phyloP scores from a whole-genome alignment of 1,140 invertebrate species.

The Ips nitidus region DNA sequence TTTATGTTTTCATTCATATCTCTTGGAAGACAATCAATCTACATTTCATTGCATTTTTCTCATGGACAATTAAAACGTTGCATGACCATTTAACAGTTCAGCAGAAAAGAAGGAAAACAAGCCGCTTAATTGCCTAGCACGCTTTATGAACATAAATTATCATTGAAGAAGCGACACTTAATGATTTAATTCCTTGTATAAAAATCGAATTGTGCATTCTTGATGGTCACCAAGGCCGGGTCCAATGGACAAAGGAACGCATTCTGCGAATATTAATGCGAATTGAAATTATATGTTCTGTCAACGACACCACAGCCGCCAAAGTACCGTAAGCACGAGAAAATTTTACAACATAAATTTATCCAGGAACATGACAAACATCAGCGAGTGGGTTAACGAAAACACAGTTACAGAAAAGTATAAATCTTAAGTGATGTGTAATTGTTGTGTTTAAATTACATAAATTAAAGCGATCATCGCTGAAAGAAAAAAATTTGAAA shows the following conservation, averaged over 20 bases:
- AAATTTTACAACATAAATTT: background rate
- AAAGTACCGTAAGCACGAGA: conserved; percentile 4
- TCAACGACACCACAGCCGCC: conserved; percentile 28
- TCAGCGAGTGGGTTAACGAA: no score
- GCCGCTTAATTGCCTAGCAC: background rate
- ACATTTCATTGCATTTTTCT: no score
- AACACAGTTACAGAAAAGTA: no score
- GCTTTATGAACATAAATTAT: conserved; percentile 8
- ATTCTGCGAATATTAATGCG: conserved; percentile 28
- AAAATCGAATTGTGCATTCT: conserved; percentile 28
- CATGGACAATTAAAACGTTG: no score
- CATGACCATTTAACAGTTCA: no score
- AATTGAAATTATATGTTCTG: conserved; percentile 28
- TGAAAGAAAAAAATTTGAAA: no score
- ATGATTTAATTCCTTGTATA: conserved; percentile 4
- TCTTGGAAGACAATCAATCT: no score
- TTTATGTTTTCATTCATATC: no score
- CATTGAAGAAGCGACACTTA: conserved; percentile 5
- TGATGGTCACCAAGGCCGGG: conserved; percentile 25
- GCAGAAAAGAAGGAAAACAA: no score
- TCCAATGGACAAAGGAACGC: conserved; percentile 24
- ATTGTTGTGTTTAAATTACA: no score
- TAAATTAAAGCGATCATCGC: no score
- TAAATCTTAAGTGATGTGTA: no score
- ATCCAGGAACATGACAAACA: background rate